Evolutionary conservation across 1,140 invertebrate species (phyloP).

Genomic region (Zaprionus tsacasi): DNA sequence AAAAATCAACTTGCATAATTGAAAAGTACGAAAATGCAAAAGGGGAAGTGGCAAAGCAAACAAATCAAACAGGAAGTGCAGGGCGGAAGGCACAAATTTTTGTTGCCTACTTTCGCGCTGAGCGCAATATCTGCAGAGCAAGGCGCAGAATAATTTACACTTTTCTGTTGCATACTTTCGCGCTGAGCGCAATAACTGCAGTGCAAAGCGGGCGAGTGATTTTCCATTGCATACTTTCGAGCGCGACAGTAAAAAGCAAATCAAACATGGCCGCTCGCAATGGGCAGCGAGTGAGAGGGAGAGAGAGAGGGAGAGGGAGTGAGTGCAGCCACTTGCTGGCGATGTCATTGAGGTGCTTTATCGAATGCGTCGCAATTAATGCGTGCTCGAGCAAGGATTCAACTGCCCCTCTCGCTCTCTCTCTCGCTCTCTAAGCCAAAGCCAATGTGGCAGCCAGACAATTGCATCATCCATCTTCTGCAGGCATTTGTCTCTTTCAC

Average conservation of each 20-base stretch:
- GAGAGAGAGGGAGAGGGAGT: neutral
- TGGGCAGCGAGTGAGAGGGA: neutral
- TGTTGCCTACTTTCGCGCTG: neutral
- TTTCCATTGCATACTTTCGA: conserved; percentile 26
- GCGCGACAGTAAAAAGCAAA: neutral
- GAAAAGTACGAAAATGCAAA: conserved; percentile 35
- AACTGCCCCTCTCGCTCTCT: neutral
- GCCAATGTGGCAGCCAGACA: conserved; percentile 61
- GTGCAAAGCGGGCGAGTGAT: neutral
- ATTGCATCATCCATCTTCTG: conserved; percentile 71
- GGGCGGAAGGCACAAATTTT: neutral
- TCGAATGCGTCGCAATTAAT: conserved; percentile 66
- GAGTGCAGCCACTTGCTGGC: conserved; percentile 14
- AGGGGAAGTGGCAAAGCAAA: conserved; percentile 13
- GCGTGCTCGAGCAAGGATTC: conserved; percentile 43
- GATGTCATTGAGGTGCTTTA: conserved; percentile 41
- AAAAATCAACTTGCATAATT: conserved; percentile 69
- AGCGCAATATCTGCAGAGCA: neutral
- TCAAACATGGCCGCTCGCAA: too few species aligned
- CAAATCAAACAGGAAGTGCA: conserved; percentile 34
- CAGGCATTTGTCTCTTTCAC: conserved; percentile 77
- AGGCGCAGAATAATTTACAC: neutral
- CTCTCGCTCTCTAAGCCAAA: conserved; percentile 16
- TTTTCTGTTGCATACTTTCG: neutral
- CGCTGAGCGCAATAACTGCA: neutral